Conservation (phyloP, 2,113 vertebrate species). For the Lynx canadensis region DNA sequence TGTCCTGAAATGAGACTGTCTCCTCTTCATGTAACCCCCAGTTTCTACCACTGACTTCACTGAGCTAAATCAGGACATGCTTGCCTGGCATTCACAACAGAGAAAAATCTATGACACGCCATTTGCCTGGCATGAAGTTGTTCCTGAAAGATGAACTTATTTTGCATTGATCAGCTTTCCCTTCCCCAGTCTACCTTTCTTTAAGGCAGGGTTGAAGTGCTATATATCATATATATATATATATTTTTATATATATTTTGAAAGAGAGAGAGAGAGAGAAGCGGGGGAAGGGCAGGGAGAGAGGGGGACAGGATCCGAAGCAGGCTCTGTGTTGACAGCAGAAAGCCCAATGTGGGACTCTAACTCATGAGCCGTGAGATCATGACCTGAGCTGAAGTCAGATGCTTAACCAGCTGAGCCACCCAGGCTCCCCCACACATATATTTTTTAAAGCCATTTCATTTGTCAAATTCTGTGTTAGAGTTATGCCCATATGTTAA, state of each 20-base stretch:
- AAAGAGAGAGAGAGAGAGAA: too few relatives aligned
- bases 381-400: too few relatives aligned
- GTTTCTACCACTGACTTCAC: neutral
- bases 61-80: neutral
- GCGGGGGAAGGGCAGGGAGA: too few relatives aligned
- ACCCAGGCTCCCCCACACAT: too few relatives aligned
- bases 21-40: neutral
- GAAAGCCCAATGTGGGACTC: too few relatives aligned
- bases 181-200: neutral
- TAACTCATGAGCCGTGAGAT: too few relatives aligned
- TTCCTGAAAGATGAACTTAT: neutral
- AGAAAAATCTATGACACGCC: neutral
- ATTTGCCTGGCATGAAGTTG: conserved; percentile 1
- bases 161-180: neutral
- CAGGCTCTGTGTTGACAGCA: too few relatives aligned
- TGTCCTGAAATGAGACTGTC: neutral
- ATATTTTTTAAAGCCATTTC: neutral
- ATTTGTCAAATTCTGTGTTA: neutral
- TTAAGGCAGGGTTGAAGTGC: neutral
- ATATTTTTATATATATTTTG: neutral
- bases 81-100: neutral
- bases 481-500: neutral
- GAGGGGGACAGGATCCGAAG: too few relatives aligned
- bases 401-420: too few relatives aligned
- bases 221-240: neutral